These are phyloP conservation scores for Xenopus borealis DNA, from an alignment of 2,113 vertebrate genomes.

Conservation along the genomic window DNA sequence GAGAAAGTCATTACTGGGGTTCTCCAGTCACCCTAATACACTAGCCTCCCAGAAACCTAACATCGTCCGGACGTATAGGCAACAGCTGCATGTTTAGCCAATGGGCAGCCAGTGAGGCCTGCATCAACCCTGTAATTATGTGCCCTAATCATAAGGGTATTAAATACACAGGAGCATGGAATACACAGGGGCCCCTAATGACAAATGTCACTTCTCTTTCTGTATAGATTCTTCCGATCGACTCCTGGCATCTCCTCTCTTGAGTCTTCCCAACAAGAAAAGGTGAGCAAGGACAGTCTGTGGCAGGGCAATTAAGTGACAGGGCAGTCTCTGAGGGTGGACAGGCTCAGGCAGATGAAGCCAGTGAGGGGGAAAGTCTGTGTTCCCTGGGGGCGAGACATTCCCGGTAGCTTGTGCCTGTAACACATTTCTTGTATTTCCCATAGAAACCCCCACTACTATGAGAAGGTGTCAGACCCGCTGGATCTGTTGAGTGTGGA, in stretches of 20 bases:
- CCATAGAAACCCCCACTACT: conserved; percentile 90
- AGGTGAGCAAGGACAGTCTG: conserved; percentile 68
- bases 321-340: conserved; percentile 75
- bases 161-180: too few species aligned
- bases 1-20: too few species aligned
- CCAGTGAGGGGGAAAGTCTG: neutral
- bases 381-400: neutral
- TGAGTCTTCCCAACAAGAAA: conserved; percentile 92
- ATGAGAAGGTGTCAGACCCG: conserved; percentile 95
- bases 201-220: neutral
- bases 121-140: too few species aligned
- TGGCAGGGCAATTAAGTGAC: neutral
- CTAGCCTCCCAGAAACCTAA: too few species aligned
- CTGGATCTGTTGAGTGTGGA: conserved; percentile 91
- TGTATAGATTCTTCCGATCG: conserved; percentile 84
- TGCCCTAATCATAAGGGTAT: too few species aligned
- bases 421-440: conserved; percentile 13
- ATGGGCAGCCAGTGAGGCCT: too few species aligned
- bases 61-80: too few species aligned
- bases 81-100: too few species aligned
- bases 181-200: neutral
- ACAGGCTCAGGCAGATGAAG: neutral
- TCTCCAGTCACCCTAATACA: too few species aligned
- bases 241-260: conserved; percentile 84
- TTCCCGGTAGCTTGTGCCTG: too few species aligned